These are phyloP conservation scores for Hipparchia sbordonii DNA, from an alignment of 2,888 invertebrate species.

Conservation along the genomic window DNA sequence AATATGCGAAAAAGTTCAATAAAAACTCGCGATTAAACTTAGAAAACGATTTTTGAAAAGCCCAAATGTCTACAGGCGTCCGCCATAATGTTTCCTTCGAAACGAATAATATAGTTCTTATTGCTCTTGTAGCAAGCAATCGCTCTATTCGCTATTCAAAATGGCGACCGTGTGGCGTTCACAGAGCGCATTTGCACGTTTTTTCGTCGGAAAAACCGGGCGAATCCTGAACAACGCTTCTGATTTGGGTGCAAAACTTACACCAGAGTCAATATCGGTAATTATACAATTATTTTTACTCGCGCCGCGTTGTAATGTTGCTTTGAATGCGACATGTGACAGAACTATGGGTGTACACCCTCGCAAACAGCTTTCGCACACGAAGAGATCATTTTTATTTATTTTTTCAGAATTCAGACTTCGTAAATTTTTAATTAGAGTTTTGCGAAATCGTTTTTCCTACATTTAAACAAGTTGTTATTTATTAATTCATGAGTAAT, in stretches of 20 bases:
- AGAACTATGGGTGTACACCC: constrained; percentile 76
- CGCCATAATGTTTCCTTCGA: constrained; percentile 84
- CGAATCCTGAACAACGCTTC: constrained; percentile 76
- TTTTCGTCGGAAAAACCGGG: constrained; percentile 75
- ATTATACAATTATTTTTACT: constrained; percentile 76
- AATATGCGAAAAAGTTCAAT: constrained; percentile 83
- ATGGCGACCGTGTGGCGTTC: constrained; percentile 82
- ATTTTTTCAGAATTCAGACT: constrained; percentile 24
- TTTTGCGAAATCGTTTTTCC: not conserved
- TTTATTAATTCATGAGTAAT: not conserved
- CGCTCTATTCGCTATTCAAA: constrained; percentile 84
- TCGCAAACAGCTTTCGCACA: constrained; percentile 59
- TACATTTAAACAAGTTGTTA: not conserved
- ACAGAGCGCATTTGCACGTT: constrained; percentile 77
- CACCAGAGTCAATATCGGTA: constrained; percentile 75
- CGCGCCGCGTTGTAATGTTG: constrained; percentile 67
- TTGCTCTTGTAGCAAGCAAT: constrained; percentile 81
- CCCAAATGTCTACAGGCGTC: constrained; percentile 82
- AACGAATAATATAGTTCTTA: constrained; percentile 84
- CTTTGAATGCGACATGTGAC: constrained; percentile 81
- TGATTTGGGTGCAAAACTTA: constrained; percentile 71
- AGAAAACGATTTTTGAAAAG: constrained; percentile 84
- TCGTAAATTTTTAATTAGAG: constrained; percentile 1
- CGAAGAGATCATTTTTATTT: constrained; percentile 37
- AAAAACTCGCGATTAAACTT: constrained; percentile 81